Base-by-base conservation (phyloP, 2,888 invertebrate genomes). In the Troides oblongomaculatus region DNA sequence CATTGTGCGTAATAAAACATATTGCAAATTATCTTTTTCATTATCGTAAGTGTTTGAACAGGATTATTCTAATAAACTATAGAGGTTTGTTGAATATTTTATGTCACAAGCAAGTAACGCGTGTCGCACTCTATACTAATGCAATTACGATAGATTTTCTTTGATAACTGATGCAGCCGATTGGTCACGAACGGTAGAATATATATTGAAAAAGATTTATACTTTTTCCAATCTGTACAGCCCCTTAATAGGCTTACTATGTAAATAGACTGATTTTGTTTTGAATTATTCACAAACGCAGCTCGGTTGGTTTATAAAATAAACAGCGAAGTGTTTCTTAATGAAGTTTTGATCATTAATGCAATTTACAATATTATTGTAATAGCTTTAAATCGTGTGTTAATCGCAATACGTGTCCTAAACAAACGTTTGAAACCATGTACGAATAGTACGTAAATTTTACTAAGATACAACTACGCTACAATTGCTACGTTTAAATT, bases 141-240 rank as follows among this genome's bases (percentile, higher is more conserved):
- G 21, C 23, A 25, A 68, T 68, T 63, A 59, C 50, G 25, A 60
- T 58, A 68, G 62, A 58, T 68, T 62, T 30, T 18, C 17, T 63
- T 68, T 50, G 36, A 69, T 43, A 53, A 53, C 25, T n/a, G 66
- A 70, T 70, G 66, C 53, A 59, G 50, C 62, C 25, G 70, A 70
- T 70, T 62, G 66, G 66, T 66, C 70, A 70, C 66, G 70, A 60
- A 70, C 21, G 14, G 46, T 46, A 30, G 62, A 62, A 62, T 66
- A 46, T 46, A 62, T 59, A 50, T 53, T 62, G 17, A 43, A 17
- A 6, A 21, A 56, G 56, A 23, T 62, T 36, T 43, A 56, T 64
- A 1, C 50, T 39, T 36, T 21, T 58, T 68, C 58, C 56, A 64
- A 25, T 43, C 18, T 50, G 17, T 50, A 50, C 17, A 50, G 50